These are phyloP conservation scores for Megalops atlanticus DNA, from an alignment of 2,113 vertebrate genomes.

Conservation along the genomic window DNA sequence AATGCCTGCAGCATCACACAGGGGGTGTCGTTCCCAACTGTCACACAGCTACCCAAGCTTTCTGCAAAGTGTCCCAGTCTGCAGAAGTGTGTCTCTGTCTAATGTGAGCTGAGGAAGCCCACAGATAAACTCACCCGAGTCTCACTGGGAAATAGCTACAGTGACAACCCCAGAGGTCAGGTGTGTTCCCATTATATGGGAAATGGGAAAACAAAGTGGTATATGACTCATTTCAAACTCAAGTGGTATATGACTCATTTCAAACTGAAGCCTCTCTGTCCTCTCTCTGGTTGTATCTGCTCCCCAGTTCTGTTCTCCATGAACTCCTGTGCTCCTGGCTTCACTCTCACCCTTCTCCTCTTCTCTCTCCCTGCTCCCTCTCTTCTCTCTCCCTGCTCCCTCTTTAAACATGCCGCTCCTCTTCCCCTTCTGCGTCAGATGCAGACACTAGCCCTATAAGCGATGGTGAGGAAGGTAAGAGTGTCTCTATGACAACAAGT, in stretches of 20 bases:
- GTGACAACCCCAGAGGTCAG: neutral
- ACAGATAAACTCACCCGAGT: too few species aligned
- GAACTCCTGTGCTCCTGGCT: neutral
- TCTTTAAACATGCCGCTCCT: slow-evolving; percentile 50
- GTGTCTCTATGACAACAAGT: slow-evolving; percentile 2
- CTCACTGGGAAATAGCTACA: neutral
- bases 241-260: neutral
- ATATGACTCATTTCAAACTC: neutral
- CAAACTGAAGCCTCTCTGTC: neutral
- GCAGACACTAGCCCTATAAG: slow-evolving; percentile 65
- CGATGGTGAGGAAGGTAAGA: slow-evolving; percentile 83
- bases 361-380: slow-evolving; percentile 42
- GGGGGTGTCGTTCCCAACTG: neutral
- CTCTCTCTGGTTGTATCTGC: neutral
- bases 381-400: slow-evolving; percentile 37
- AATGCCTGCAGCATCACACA: neutral
- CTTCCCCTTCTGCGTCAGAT: slow-evolving; percentile 61
- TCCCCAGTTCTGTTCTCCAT: too few species aligned
- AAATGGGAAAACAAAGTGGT: neutral
- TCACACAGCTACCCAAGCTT: neutral
- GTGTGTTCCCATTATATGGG: neutral
- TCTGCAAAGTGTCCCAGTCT: neutral
- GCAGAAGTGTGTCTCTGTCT: neutral
- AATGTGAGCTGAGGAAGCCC: too few species aligned
- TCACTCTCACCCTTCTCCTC: neutral